These are phyloP conservation scores for Stylophora pistillata DNA, from an alignment of 64 coral and sea anemone genomes.

Conservation along the genomic window DNA sequence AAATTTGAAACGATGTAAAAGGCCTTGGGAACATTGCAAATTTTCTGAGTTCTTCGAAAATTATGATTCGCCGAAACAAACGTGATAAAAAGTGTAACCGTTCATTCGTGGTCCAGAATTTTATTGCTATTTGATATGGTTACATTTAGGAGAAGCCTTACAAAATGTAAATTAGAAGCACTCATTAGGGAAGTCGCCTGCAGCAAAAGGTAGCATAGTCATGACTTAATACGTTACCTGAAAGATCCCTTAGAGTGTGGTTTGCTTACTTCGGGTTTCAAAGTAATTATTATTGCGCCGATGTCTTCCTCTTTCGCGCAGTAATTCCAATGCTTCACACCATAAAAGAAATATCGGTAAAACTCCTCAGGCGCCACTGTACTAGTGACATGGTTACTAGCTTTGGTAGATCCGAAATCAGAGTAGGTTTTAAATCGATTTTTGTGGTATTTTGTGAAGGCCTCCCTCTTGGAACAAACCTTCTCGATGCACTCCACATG, in stretches of 20 bases:
- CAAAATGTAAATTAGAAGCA: background rate
- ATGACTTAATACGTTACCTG: constrained; percentile 36
- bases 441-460: constrained; percentile 34
- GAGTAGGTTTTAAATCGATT: constrained; percentile 61
- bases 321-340: constrained; percentile 89
- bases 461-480: constrained; percentile 47
- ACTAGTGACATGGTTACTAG: constrained; percentile 5
- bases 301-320: constrained; percentile 64
- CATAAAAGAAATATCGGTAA: constrained; percentile 81
- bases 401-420: constrained; percentile 52
- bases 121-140: too few species aligned
- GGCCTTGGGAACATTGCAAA: too few species aligned
- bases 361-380: constrained; percentile 67
- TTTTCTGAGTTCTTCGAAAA: too few species aligned
- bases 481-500: constrained; percentile 72
- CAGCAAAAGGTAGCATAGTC: background rate
- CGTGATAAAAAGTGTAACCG: too few species aligned
- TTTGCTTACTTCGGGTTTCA: constrained; percentile 74
- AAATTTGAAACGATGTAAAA: too few species aligned
- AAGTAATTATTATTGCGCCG: constrained; percentile 63
- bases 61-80: too few species aligned
- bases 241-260: constrained; percentile 70
- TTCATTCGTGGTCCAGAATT: too few species aligned
- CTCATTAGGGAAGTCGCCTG: too few species aligned
- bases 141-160: background rate